These are phyloP conservation scores for Perizoma affinitatum DNA, from an alignment of 2,888 invertebrate species.

Conservation along the genomic window DNA sequence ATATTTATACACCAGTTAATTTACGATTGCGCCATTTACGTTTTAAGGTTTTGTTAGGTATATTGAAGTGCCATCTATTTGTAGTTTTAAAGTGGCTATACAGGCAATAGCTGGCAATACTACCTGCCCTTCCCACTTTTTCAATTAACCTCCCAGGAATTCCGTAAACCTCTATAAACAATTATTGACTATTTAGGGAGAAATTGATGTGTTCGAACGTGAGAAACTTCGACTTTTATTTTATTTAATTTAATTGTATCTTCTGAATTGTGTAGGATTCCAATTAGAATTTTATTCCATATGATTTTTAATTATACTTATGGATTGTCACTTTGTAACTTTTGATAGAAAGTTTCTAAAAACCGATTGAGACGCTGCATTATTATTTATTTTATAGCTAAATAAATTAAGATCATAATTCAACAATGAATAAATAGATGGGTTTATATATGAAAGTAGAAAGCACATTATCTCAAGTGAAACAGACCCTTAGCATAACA, in stretches of 20 bases:
- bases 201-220: constrained; percentile 38
- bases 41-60: no score
- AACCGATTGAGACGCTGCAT: no score
- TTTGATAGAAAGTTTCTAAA: no score
- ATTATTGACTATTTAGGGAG: constrained; percentile 39
- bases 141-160: constrained; percentile 40
- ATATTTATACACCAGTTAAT: no score
- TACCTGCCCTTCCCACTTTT: constrained; percentile 42
- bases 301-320: not conserved
- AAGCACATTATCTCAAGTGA: constrained; percentile 37
- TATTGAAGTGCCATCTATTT: no score
- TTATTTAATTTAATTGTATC: constrained; percentile 29
- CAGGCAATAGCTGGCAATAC: constrained; percentile 22
- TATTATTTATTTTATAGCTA: no score
- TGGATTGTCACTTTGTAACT: no score
- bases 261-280: constrained; percentile 22
- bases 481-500: constrained; percentile 41
- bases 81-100: constrained; percentile 1
- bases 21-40: no score
- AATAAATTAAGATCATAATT: not conserved
- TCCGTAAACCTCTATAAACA: constrained; percentile 36
- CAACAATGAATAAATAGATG: not conserved
- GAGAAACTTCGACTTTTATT: constrained; percentile 30
- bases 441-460: constrained; percentile 17
- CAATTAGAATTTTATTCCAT: constrained; percentile 17